Evolutionary conservation across 2,888 invertebrate genomes (phyloP), one percentile per base, ranked within the genome.

Genomic region (Taphrorychus bicolor): DNA sequence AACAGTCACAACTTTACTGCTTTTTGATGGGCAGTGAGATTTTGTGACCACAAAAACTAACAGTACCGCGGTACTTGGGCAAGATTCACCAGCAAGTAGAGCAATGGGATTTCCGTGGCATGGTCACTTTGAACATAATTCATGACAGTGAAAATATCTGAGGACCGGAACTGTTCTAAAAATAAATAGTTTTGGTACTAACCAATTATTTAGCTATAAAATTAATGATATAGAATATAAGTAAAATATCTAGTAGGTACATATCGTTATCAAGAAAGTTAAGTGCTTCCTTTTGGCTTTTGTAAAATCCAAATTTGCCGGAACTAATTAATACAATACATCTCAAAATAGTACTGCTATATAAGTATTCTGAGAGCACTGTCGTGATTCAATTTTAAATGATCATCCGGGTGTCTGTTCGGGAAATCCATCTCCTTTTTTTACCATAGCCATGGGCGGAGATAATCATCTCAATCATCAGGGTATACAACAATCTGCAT

Each of bases 391-490:
- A 42, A 53, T 41, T 53, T 48, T 18, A 45, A 56, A 62, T 45
- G 19, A 24, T 14, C 48, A 54, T 61, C 62, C 62, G 62, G 62
- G 62, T 62, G 21, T 56, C 54, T 32, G n/a, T n/a, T n/a, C n/a
- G 62, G 62, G 56, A 62, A 62, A 62, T 62, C 62, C 62, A 54
- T 54, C 54, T 62, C 45, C 56, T 45, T 42, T 51, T 61, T 42
- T 53, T 53, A 9, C 19, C 11, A 52, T 22, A 9, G 52, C 19
- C 52, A 52, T 22, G 11, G 16, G 48, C n/a, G 16, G 16, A 19
- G 7, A 14, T 14, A 48, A 48, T 18, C 32, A 11, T 32, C 32
- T 9, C 32, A 32, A 32, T 3, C 7, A 32, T 32, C 2, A 3
- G n/a, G 1, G 32, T 11, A 32, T 7, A 32, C 9, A 32, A 32